Base-by-base conservation (phyloP, 1,140 invertebrate species). In the Drosophila biarmipes region DNA sequence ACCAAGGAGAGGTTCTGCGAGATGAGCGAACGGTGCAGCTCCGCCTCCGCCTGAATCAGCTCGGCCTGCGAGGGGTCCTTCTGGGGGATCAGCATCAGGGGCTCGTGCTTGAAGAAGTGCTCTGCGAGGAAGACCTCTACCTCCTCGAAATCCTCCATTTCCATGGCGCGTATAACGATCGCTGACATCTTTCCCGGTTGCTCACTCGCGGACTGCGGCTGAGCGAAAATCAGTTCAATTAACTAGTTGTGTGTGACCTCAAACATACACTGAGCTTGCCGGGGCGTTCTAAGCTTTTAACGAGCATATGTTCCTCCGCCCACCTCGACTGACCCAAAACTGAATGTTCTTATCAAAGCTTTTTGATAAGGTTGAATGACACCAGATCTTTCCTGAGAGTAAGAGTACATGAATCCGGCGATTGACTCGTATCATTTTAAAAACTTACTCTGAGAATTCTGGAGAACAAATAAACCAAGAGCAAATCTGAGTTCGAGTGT, bases 51-150 rank as follows among this genome's bases (percentile, higher is more conserved):
- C 1, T 56, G 19, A 6, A 34, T 15, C 15, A 75, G 61, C 10
- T 8, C 57, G 19, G 21, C 31, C 45, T 42, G 52, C 7, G 4
- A 8, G 2, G 37, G 15, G 24, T 87, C 71, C 17, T 73, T 21
- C 10, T 66, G 72, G 1, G 84, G 79, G 27, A 69, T 84, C 24
- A 55, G 53, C 78, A 85, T 45, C 8, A 87, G 58, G 0, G 81
- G 81, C 46, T 85, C 81, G n/a, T 66, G 48, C 11, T 61, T 66
- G 45, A 87, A 87, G 56, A 81, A 87, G 48, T 82, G 59, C 11
- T 42, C 35, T 0, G 29, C 40, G 4, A 89, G 45, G 6, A 87
- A 89, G 12, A 56, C 52, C 37, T 69, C 58, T 0, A 68, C 75
- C 40, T 64, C 52, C 6, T 46, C 54, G 48, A 27, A 66, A 29